These are phyloP conservation scores for Psammodynastes pulverulentus DNA, from an alignment of 2,113 vertebrate species.

Conservation along the genomic window DNA sequence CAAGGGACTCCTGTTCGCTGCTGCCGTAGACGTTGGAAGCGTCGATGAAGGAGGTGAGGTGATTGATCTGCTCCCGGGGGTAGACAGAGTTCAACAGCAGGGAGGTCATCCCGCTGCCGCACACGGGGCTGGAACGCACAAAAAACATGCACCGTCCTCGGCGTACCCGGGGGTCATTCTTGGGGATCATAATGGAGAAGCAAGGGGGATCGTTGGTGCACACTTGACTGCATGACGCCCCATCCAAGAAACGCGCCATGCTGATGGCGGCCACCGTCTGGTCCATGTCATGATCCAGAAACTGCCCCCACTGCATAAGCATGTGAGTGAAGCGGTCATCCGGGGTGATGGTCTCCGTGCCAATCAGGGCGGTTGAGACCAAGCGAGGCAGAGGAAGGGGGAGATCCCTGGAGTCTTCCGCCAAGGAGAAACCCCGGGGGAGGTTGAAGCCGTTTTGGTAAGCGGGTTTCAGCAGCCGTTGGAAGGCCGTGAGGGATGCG, in stretches of 20 bases:
- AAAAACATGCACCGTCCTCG: constrained; percentile 74
- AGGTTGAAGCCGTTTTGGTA: constrained; percentile 73
- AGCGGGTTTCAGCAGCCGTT: constrained; percentile 69
- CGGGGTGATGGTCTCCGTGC: constrained; percentile 64
- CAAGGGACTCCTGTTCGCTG: constrained; percentile 60
- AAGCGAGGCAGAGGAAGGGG: constrained; percentile 71
- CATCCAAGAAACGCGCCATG: constrained; percentile 70
- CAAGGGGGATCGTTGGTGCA: constrained; percentile 69
- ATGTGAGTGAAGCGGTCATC: constrained; percentile 70
- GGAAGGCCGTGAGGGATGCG: constrained; percentile 70
- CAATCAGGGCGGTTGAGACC: constrained; percentile 65
- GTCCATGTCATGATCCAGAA: constrained; percentile 72
- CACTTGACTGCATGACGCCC: constrained; percentile 64
- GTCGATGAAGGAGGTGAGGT: constrained; percentile 69
- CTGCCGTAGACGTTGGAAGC: constrained; percentile 71
- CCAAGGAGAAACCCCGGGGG: constrained; percentile 61
- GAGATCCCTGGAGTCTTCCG: constrained; percentile 53
- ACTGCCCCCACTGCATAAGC: constrained; percentile 76
- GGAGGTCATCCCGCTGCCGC: constrained; percentile 71
- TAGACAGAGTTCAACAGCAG: constrained; percentile 72
- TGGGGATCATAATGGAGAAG: constrained; percentile 65
- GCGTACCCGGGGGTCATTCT: constrained; percentile 65
- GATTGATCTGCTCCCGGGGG: constrained; percentile 71
- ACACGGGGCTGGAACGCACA: constrained; percentile 67
- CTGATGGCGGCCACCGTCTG: constrained; percentile 72